Percentiles rank a stretch among this genome's conserved stretches.
Evolutionary conservation across 37 sponge, comb jelly and placozoan species (phyloP).

Genomic region (Axinella damicornis): DNA sequence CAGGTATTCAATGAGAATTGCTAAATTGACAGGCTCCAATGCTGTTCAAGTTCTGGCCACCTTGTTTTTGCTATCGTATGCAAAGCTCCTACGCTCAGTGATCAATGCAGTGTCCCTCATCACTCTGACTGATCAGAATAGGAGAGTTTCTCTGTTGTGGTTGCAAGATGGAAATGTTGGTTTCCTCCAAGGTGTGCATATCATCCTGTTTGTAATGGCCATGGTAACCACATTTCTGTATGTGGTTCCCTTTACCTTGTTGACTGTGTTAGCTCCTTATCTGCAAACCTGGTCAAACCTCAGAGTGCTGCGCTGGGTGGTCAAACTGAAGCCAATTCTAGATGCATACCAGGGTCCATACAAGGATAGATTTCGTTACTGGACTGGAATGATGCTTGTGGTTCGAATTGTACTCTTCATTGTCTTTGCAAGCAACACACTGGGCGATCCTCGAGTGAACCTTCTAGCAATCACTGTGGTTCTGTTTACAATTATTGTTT

Average conservation of each 20-base stretch:
- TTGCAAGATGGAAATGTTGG: background rate
- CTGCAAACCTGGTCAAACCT: background rate
- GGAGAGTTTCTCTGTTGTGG: background rate
- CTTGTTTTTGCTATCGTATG: conserved; percentile 28
- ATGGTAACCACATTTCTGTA: background rate
- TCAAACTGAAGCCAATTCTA: background rate
- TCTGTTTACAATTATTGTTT: no score
- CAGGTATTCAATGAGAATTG: conserved; percentile 4
- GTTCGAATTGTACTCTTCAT: background rate
- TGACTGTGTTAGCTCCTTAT: conserved; percentile 6
- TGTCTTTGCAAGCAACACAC: background rate
- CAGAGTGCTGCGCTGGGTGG: background rate
- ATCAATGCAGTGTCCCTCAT: background rate
- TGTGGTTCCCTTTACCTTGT: conserved; percentile 6
- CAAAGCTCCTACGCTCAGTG: conserved; percentile 23
- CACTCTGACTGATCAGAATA: background rate
- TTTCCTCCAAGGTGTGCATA: conserved; percentile 5
- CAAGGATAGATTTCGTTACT: conserved; percentile 12
- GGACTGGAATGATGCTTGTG: conserved; percentile 4
- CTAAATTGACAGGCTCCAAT: conserved; percentile 16
- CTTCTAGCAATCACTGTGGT: no score
- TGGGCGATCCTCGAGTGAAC: no score
- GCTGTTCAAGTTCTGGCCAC: conserved; percentile 34
- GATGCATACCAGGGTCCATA: conserved; percentile 2
- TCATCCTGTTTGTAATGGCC: conserved; percentile 3